Conservation (phyloP, 2,888 invertebrate species). For the Rhogogaster chlorosoma region DNA sequence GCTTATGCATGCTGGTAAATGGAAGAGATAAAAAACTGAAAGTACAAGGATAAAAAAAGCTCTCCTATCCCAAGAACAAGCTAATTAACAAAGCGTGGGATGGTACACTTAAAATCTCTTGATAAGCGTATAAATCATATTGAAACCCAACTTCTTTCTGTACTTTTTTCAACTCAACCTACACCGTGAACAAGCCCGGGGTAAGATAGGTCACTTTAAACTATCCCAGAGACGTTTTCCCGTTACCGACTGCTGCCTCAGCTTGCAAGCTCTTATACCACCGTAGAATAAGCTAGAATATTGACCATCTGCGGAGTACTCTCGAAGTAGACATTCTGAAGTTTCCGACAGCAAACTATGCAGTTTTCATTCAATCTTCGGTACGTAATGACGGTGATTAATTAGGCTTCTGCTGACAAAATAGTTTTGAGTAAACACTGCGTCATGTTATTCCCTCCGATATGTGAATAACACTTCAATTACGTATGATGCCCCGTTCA, state of each 20-base stretch:
- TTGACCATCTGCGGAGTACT: neutral
- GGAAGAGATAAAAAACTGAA: neutral
- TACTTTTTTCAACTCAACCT: neutral
- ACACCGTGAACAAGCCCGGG: neutral
- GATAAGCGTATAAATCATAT: neutral
- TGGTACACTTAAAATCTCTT: neutral
- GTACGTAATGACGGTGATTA: neutral
- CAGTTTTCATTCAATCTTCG: neutral
- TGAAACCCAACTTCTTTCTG: neutral
- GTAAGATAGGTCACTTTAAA: neutral
- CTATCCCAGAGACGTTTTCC: neutral
- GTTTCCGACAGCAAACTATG: neutral
- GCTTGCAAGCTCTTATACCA: conserved; percentile 27
- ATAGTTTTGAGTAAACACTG: neutral
- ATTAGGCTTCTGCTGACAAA: conserved; percentile 17
- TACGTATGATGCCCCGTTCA: neutral
- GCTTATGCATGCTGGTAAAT: neutral
- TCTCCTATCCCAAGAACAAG: neutral
- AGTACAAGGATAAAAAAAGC: neutral
- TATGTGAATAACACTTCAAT: conserved; percentile 2
- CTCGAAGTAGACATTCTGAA: neutral
- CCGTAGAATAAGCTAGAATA: neutral
- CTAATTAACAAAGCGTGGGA: conserved; percentile 14
- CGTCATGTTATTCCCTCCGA: neutral
- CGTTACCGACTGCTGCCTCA: conserved; percentile 33